A percentile compares a stretch with the other conserved stretches of the same genome.
These are phyloP conservation scores for Hyposoter didymator DNA, from an alignment of 2,888 invertebrate genomes.

Conservation along the genomic window DNA sequence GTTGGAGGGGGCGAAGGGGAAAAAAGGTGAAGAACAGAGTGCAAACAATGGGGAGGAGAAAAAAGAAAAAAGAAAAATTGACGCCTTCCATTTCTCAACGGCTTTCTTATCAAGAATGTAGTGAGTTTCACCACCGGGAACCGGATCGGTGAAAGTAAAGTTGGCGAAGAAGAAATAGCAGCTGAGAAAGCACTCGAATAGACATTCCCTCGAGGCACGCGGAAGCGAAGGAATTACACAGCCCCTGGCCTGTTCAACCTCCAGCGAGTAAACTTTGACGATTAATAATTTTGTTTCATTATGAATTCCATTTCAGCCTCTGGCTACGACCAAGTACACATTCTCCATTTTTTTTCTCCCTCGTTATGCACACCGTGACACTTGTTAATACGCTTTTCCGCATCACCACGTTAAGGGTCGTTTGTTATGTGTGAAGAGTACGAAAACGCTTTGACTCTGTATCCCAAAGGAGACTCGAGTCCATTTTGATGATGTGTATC, in stretches of 20 bases:
- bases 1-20: not conserved
- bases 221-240: conserved; percentile 4
- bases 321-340: not conserved
- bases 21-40: conserved; percentile 25
- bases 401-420: not conserved
- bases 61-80: conserved; percentile 26
- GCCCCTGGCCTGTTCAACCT: conserved; percentile 3
- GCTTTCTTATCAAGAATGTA: conserved; percentile 57
- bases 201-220: conserved; percentile 39
- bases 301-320: conserved; percentile 57
- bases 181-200: conserved; percentile 53
- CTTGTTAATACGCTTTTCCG: conserved; percentile 39
- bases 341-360: not conserved
- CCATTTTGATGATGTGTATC: not conserved
- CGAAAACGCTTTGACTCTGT: not conserved
- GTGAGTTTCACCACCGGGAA: conserved; percentile 34
- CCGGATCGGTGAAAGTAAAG: conserved; percentile 25
- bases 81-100: conserved; percentile 31
- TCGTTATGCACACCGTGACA: conserved; percentile 27
- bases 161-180: conserved; percentile 57
- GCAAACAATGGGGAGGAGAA: conserved; percentile 33
- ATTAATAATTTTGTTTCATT: conserved; percentile 66
- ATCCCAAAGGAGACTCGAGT: not conserved
- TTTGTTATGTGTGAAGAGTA: not conserved
- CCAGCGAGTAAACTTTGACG: conserved; percentile 56